A percentile compares a stretch with the other conserved stretches of the same genome.
Conservation (phyloP, 2,113 vertebrate genomes). For the Bos javanicus region DNA sequence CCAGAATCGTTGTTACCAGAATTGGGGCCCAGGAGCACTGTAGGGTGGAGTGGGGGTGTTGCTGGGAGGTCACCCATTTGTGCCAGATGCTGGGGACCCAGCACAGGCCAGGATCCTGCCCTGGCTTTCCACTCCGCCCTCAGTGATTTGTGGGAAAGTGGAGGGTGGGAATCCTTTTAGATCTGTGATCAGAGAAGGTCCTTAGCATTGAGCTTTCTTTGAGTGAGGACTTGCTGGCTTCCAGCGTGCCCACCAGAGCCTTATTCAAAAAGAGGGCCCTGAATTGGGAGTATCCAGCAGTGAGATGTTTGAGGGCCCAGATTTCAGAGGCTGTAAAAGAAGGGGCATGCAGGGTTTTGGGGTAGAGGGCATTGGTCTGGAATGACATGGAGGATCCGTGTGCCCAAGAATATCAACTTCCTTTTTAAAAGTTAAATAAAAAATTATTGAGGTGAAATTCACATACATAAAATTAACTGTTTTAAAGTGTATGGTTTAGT, state of each 20-base stretch:
- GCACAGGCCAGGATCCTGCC: background rate
- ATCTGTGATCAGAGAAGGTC: background rate
- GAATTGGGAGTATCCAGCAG: rapidly evolving
- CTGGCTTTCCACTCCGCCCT: rapidly evolving
- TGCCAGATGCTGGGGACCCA: background rate
- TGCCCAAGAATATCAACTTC: background rate
- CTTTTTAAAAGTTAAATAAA: background rate
- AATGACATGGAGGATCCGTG: background rate
- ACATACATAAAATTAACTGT: background rate
- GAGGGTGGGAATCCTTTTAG: background rate
- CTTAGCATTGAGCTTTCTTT: background rate
- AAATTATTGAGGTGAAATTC: background rate
- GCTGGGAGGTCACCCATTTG: background rate
- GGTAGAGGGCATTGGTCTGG: no score
- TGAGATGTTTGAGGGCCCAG: background rate
- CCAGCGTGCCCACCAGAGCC: rapidly evolving
- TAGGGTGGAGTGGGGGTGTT: background rate
- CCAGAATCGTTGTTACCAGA: background rate
- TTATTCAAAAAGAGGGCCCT: no score
- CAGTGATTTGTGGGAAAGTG: background rate
- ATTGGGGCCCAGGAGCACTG: background rate
- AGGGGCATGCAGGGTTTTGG: no score
- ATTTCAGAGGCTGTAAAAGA: background rate
- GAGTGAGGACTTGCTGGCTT: background rate
- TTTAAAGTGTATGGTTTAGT: background rate